Conservation (phyloP, 2,113 vertebrate genomes). For the Malurus alboscapulatus region DNA sequence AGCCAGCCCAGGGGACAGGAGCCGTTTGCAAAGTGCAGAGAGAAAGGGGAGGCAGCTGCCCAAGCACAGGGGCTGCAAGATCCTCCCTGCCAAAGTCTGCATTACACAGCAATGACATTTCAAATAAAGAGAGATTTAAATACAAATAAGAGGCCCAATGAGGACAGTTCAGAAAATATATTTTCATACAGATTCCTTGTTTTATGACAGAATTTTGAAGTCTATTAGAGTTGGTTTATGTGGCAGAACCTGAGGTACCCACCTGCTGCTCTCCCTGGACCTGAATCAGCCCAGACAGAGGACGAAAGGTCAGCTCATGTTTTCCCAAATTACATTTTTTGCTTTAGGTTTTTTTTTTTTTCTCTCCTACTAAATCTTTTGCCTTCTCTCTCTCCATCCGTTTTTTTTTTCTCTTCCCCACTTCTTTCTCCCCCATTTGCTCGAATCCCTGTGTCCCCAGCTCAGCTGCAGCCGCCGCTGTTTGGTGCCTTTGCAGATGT, state of each 20-base stretch:
- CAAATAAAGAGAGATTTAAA: not conserved
- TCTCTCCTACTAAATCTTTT: not conserved
- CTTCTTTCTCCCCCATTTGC: rapidly evolving
- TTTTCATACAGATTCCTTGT: not conserved
- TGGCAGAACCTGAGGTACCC: not conserved
- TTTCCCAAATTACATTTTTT: rapidly evolving
- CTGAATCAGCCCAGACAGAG: rapidly evolving
- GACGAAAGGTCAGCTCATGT: not conserved
- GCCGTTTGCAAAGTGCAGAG: not conserved
- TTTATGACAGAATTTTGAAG: not conserved
- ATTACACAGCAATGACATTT: not conserved
- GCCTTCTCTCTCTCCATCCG: not conserved
- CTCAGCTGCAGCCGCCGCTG: rapidly evolving
- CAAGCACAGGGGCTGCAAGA: not conserved
- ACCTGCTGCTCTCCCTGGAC: not conserved
- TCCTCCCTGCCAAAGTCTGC: not conserved
- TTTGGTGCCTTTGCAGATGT: not conserved
- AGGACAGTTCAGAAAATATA: not conserved
- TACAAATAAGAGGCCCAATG: not conserved
- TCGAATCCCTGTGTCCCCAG: rapidly evolving
- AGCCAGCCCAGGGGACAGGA: not conserved
- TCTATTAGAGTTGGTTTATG: not conserved
- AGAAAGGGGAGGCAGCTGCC: not conserved
- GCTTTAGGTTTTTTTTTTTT: not conserved
- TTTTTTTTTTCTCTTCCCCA: not conserved